Evolutionary conservation across 2,888 invertebrate genomes (phyloP), one percentile per base, ranked within the genome.

Genomic region (Xanthostigma xanthostigma): DNA sequence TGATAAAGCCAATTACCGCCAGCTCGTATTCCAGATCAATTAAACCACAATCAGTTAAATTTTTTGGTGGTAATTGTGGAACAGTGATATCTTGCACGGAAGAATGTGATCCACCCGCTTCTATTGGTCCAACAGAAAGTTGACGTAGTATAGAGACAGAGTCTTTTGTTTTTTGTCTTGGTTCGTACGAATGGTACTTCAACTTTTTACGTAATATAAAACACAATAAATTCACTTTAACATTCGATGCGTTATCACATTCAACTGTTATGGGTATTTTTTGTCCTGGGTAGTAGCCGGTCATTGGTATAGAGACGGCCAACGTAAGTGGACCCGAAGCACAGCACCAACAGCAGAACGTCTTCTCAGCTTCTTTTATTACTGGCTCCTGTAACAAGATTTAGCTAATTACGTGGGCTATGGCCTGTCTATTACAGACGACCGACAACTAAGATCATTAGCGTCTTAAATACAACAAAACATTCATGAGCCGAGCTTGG

Each of bases 291-390:
- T 83, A 83, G 62, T 77, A 86, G 2, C 85, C 86, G 2, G 79
- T 76, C 36, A 81, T 81, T 0, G 87, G 84, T 10, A 86, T 66
- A 51, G 72, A 71, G 0, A 82, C 75, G 52, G 80, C 77, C 38
- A 86, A 72, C 2, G 78, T 73, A 36, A 89, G 62, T 0, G 86
- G 84, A 0, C 82, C 79, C 0, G 84, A 81, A 8, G 75, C 76
- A 60, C 87, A 88, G 59, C 86, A 88, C 53, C 82, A 78, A 60
- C 86, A 88, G 57, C 88, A 84, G 59, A 87, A 82, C 1, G 78
- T 77, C 65, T 86, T 87, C 56, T 80, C 81, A 57, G 82, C 69
- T 59, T 82, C 81, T 57, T 79, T 70, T 51, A 76, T 76, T 11
- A 79, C 73, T 6, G 81, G 78, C 60, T 81, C 77, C 80, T 84